Conservation (phyloP, 2,113 vertebrate species). For the Mustelus asterias region DNA sequence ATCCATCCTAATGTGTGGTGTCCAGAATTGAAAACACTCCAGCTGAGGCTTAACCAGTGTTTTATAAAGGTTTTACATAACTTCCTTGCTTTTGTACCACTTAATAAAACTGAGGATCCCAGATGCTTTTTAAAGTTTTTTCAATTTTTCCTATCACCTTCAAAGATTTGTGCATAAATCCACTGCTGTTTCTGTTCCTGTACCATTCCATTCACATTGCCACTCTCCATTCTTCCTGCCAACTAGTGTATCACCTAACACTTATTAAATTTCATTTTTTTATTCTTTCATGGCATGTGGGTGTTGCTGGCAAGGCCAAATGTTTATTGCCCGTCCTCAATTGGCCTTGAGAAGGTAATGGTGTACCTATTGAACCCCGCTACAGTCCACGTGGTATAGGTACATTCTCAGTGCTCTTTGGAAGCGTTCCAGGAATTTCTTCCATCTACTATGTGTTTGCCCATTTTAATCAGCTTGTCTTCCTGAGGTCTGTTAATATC, state of each 20-base stretch:
- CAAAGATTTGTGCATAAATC: background rate
- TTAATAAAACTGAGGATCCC: background rate
- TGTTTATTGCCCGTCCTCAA: no score
- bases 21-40: background rate
- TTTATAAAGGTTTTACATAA: no score
- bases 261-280: background rate
- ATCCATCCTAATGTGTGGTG: background rate
- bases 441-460: no score
- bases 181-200: background rate
- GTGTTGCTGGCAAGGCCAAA: no score
- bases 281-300: no score
- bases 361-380: no score
- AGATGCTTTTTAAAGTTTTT: background rate
- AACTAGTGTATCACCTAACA: background rate
- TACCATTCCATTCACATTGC: background rate
- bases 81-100: background rate
- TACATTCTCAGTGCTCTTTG: no score
- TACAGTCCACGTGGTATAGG: no score
- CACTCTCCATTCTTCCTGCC: background rate
- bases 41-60: background rate
- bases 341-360: no score
- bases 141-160: background rate
- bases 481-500: no score
- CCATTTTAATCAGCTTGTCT: no score
- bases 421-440: no score